Evolutionary conservation across 2,113 vertebrate genomes (phyloP).

Genomic region (Phalacrocorax pelagicus): DNA sequence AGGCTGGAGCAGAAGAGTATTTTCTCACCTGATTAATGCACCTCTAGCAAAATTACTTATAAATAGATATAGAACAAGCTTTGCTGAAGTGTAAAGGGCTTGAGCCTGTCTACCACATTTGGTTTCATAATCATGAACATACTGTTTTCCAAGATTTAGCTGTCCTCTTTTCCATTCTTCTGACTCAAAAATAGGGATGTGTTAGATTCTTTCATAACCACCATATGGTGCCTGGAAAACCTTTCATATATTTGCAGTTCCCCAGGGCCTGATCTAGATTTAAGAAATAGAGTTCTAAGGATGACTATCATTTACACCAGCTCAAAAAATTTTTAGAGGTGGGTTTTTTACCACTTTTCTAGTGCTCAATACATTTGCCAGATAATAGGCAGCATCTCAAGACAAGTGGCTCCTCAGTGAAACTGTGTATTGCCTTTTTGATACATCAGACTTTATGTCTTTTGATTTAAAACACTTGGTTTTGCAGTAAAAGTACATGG

Average conservation of each 20-base stretch:
- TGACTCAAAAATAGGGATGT: conserved; percentile 31
- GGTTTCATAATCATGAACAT: conserved; percentile 37
- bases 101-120: conserved; percentile 9
- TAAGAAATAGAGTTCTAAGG: background rate
- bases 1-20: background rate
- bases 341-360: background rate
- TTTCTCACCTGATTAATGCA: conserved; percentile 18
- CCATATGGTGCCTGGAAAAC: conserved; percentile 57
- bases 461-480: background rate
- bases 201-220: conserved; percentile 45
- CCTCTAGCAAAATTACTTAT: background rate
- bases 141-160: background rate
- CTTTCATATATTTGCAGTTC: conserved; percentile 16
- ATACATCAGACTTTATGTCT: background rate
- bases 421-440: background rate
- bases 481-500: background rate
- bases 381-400: background rate
- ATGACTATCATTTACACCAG: background rate
- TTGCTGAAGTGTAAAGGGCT: background rate
- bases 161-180: conserved; percentile 40
- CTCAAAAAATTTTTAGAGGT: background rate
- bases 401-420: background rate
- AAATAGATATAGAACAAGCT: background rate
- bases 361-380: background rate
- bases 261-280: background rate